Evolutionary conservation across 92 coral and sea anemone species (phyloP).

Genomic region (Epizoanthus illoricatus): DNA sequence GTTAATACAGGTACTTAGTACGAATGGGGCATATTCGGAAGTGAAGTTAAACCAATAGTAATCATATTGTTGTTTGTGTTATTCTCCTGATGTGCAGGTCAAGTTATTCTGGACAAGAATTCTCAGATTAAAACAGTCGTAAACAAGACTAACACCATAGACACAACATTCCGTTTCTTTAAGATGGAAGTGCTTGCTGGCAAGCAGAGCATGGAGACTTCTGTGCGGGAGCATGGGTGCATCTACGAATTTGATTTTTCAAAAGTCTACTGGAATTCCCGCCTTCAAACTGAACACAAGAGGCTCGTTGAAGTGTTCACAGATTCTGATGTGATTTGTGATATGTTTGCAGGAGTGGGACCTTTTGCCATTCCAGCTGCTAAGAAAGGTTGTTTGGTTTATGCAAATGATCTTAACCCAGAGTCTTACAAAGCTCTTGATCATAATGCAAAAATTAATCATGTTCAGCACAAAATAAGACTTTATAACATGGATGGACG

Average conservation of each 20-base stretch:
- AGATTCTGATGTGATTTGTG: slow-evolving; percentile 75
- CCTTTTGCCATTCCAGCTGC: slow-evolving; percentile 99
- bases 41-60: not conserved
- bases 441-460: slow-evolving; percentile 80
- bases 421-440: slow-evolving; percentile 74
- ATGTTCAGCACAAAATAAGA: slow-evolving; percentile 58
- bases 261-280: slow-evolving; percentile 99
- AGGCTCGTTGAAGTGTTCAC: slow-evolving; percentile 73
- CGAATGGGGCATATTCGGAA: not conserved
- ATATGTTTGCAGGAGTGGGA: slow-evolving; percentile 98
- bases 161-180: slow-evolving; percentile 87
- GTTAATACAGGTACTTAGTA: too few species aligned
- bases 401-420: slow-evolving; percentile 95
- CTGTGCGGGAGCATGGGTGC: slow-evolving; percentile 86
- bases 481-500: slow-evolving; percentile 90
- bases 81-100: slow-evolving; percentile 59
- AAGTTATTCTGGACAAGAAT: slow-evolving; percentile 91
- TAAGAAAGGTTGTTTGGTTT: slow-evolving; percentile 88
- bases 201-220: slow-evolving; percentile 69
- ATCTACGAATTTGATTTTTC: slow-evolving; percentile 91
- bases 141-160: slow-evolving; percentile 87
- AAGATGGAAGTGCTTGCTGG: slow-evolving; percentile 97
- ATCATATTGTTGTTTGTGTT: not conserved
- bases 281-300: slow-evolving; percentile 92
- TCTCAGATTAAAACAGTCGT: slow-evolving; percentile 95